Percentiles rank a stretch among this genome's conserved stretches.
Evolutionary conservation across 2,113 vertebrate species (phyloP).

Genomic region (Emberiza fucata): DNA sequence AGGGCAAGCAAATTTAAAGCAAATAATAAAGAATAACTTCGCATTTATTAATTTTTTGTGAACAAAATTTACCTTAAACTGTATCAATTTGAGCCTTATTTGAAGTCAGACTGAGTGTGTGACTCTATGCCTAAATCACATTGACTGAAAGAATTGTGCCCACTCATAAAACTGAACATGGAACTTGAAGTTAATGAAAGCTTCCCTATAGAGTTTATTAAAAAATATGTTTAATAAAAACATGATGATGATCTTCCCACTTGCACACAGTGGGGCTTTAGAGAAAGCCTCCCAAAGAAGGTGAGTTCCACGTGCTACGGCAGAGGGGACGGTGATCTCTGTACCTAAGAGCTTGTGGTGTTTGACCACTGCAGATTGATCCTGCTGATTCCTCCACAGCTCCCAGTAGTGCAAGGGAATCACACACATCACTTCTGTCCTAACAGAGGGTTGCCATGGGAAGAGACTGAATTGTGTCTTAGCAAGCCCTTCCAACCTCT

Average conservation of each 20-base stretch:
- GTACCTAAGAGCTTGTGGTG: fast-evolving
- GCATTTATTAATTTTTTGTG: background rate
- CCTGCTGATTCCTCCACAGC: background rate
- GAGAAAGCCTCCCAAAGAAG: background rate
- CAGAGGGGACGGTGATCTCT: background rate
- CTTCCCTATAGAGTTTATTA: background rate
- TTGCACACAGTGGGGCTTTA: background rate
- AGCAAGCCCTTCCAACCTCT: background rate
- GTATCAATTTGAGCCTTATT: background rate
- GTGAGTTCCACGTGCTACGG: fast-evolving
- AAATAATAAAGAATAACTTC: background rate
- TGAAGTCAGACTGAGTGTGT: background rate
- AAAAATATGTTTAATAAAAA: background rate
- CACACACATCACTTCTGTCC: background rate
- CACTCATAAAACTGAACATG: background rate
- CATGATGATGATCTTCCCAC: background rate
- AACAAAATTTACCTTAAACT: background rate
- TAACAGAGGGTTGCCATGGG: background rate
- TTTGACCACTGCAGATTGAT: fast-evolving
- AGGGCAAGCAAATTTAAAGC: background rate
- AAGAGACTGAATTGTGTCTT: background rate
- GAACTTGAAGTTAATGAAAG: background rate
- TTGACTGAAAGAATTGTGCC: background rate
- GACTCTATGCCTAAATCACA: background rate
- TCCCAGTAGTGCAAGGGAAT: background rate